A percentile compares a stretch with the other conserved stretches of the same genome.
phyloP scores from a whole-genome alignment of 2,797 vertebrate species.

The Gambelia wislizenii region DNA sequence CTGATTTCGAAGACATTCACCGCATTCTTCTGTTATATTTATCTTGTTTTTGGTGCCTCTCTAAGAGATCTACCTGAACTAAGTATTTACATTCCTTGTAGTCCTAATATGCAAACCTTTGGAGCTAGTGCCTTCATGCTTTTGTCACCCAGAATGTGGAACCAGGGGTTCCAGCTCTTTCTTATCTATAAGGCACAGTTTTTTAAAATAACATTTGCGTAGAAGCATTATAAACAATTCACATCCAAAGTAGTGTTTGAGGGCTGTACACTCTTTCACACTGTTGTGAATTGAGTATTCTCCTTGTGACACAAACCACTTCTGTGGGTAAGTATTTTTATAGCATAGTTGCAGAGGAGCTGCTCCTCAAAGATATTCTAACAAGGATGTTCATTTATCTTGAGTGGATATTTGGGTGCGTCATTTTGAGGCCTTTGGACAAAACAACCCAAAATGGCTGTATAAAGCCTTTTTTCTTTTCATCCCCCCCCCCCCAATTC shows the following conservation, averaged over 20 bases:
- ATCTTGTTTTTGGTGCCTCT: conserved; percentile 70
- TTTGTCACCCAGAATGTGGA: conserved; percentile 26
- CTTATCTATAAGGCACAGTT: conserved; percentile 22
- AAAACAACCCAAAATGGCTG: conserved; percentile 1
- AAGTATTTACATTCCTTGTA: conserved; percentile 64
- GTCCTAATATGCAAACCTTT: conserved; percentile 39
- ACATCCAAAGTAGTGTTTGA: conserved; percentile 11
- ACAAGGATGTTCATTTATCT: neutral
- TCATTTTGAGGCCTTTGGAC: neutral
- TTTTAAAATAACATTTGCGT: neutral
- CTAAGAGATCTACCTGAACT: conserved; percentile 55
- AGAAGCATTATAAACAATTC: neutral
- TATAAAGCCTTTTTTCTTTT: neutral
- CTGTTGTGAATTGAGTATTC: conserved; percentile 7
- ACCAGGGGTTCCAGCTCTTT: conserved; percentile 35
- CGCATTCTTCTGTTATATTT: conserved; percentile 19
- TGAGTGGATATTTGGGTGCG: neutral
- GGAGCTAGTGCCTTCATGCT: conserved; percentile 74
- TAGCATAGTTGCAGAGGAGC: neutral
- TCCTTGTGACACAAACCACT: neutral
- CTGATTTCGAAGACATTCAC: conserved; percentile 52
- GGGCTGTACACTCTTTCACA: neutral
- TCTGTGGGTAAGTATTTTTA: neutral
- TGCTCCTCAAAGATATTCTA: neutral
- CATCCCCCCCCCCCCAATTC: neutral